Evolutionary conservation across 2,113 vertebrate genomes (phyloP).

Genomic region (Phrynosoma blainvillii): DNA sequence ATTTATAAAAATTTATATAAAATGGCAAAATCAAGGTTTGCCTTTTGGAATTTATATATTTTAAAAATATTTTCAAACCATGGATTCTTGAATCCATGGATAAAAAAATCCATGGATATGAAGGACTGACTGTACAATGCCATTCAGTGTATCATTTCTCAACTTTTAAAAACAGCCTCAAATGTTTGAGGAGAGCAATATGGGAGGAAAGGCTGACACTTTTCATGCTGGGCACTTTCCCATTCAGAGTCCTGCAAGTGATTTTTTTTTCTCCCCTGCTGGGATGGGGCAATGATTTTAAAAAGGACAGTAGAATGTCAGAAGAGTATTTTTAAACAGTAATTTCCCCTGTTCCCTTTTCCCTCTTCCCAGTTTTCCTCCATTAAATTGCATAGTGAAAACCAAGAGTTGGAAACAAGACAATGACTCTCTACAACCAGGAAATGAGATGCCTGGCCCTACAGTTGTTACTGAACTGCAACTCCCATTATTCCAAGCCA

Average conservation of each 20-base stretch:
- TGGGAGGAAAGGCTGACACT: too few relatives aligned
- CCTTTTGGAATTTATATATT: too few relatives aligned
- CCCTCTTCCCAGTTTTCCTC: background rate
- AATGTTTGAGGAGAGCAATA: too few relatives aligned
- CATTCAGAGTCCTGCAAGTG: too few relatives aligned
- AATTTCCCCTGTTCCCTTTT: background rate
- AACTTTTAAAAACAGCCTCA: background rate
- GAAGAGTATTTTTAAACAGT: background rate
- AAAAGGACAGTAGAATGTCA: background rate
- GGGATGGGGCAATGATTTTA: background rate
- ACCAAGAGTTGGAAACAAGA: too few relatives aligned
- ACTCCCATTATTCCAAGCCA: background rate
- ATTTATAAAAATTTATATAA: too few relatives aligned
- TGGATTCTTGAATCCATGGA: too few relatives aligned
- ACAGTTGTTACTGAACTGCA: background rate
- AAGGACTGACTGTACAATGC: too few relatives aligned
- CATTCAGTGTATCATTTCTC: background rate
- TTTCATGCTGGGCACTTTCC: background rate
- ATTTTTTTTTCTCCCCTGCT: too few relatives aligned
- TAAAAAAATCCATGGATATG: too few relatives aligned
- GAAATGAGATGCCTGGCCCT: background rate
- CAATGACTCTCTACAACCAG: background rate
- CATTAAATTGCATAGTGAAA: background rate
- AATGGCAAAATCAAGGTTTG: too few relatives aligned
- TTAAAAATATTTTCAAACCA: too few relatives aligned